Conservation (phyloP, 1,140 invertebrate species). For the Bicyclus anynana region DNA sequence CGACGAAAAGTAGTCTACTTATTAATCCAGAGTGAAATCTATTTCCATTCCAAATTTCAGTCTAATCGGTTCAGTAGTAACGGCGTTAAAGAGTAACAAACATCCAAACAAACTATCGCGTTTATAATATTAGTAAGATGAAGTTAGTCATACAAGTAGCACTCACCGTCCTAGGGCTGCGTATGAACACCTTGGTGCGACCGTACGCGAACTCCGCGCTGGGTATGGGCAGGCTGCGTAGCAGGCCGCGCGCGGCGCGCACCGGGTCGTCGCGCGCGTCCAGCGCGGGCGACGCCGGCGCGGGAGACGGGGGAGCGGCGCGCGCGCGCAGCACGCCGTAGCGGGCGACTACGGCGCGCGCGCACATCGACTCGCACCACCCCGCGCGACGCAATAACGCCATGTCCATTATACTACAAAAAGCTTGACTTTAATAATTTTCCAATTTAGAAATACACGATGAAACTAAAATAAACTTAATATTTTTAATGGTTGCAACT, state of each 20-base stretch:
- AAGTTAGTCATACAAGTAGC: too few species aligned
- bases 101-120: too few species aligned
- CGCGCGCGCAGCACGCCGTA: slow-evolving; percentile 45
- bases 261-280: slow-evolving; percentile 41
- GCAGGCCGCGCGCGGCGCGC: slow-evolving; percentile 63
- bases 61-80: too few species aligned
- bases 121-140: too few species aligned
- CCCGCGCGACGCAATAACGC: slow-evolving; percentile 63
- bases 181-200: slow-evolving; percentile 84
- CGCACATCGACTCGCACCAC: slow-evolving; percentile 67
- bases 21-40: too few species aligned
- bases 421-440: too few species aligned
- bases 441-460: neutral
- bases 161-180: slow-evolving; percentile 76
- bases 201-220: slow-evolving; percentile 87
- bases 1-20: too few species aligned
- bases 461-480: too few species aligned
- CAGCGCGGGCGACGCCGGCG: slow-evolving; percentile 17
- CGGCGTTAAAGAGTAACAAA: too few species aligned
- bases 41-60: too few species aligned
- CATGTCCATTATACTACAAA: slow-evolving; percentile 61
- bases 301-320: slow-evolving; percentile 18
- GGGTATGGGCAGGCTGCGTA: slow-evolving; percentile 84
- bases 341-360: slow-evolving; percentile 50
- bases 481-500: too few species aligned